Percentiles rank a stretch among this genome's conserved stretches.
These are phyloP conservation scores for Kryphioiulus occultus DNA, from an alignment of 2,888 invertebrate genomes.

Conservation along the genomic window DNA sequence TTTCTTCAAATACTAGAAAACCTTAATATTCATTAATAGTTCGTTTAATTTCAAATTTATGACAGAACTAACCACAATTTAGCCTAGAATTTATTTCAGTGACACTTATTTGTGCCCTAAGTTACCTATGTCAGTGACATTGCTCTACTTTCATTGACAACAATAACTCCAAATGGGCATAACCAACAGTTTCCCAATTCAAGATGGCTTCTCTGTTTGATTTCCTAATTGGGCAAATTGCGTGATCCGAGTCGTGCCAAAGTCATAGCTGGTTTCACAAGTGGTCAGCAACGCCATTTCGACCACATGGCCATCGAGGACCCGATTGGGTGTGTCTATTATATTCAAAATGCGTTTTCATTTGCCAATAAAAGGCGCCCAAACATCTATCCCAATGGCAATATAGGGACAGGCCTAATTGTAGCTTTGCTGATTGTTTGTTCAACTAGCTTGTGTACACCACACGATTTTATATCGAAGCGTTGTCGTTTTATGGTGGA, in stretches of 20 bases:
- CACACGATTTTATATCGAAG: not conserved
- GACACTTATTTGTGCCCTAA: too few relatives aligned
- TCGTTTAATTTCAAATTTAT: too few relatives aligned
- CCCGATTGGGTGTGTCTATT: not conserved
- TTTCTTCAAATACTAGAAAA: too few relatives aligned
- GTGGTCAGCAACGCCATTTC: not conserved
- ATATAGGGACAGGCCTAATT: not conserved
- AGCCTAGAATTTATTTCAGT: too few relatives aligned
- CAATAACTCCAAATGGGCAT: not conserved
- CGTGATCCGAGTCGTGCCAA: not conserved
- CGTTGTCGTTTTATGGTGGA: not conserved
- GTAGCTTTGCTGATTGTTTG: not conserved
- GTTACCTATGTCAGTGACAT: not conserved
- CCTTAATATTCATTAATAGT: too few relatives aligned
- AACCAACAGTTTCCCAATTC: not conserved
- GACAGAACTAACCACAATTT: too few relatives aligned
- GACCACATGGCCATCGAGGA: not conserved
- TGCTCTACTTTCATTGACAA: not conserved
- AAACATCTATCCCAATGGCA: not conserved
- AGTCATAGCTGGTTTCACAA: not conserved
- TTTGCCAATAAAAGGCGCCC: not conserved
- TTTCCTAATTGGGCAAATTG: not conserved
- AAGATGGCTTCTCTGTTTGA: not conserved
- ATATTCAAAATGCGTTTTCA: conserved; percentile 9
- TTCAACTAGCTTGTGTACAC: not conserved